Conservation (phyloP, 64 coral and sea anemone genomes). For the Montipora capricornis region DNA sequence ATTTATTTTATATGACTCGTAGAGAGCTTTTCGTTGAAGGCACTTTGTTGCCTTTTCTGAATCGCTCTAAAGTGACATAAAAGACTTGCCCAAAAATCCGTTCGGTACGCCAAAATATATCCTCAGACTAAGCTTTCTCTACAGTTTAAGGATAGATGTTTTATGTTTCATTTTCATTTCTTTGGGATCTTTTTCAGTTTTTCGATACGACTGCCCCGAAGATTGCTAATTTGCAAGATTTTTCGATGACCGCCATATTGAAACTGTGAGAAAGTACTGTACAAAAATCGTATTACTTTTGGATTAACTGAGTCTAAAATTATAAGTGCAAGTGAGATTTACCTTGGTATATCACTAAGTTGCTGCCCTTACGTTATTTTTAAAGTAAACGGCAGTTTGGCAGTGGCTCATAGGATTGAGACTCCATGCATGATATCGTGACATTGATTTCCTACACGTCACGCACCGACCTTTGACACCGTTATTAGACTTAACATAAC, state of each 20-base stretch:
- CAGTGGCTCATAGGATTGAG: background rate
- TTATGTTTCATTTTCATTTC: background rate
- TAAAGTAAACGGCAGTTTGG: background rate
- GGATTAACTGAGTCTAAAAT: constrained; percentile 8
- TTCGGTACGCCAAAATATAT: background rate
- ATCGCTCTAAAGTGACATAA: background rate
- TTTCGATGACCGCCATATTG: background rate
- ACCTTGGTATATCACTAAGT: background rate
- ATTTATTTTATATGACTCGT: background rate
- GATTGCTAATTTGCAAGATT: constrained; percentile 14
- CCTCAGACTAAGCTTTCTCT: background rate
- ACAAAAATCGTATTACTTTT: background rate
- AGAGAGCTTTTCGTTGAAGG: background rate
- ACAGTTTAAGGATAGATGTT: background rate
- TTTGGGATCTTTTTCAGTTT: constrained; percentile 1
- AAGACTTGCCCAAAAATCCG: background rate
- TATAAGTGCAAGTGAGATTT: background rate
- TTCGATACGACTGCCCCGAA: background rate
- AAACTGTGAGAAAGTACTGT: background rate
- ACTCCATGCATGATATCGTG: too few species aligned
- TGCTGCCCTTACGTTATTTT: background rate
- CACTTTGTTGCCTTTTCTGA: background rate
- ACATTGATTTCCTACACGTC: too few species aligned
- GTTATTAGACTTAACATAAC: background rate
- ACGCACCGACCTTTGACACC: too few species aligned